These are phyloP conservation scores for Apostichopus californicus DNA, from an alignment of 35 echinoderm and acorn worm species.

Conservation along the genomic window DNA sequence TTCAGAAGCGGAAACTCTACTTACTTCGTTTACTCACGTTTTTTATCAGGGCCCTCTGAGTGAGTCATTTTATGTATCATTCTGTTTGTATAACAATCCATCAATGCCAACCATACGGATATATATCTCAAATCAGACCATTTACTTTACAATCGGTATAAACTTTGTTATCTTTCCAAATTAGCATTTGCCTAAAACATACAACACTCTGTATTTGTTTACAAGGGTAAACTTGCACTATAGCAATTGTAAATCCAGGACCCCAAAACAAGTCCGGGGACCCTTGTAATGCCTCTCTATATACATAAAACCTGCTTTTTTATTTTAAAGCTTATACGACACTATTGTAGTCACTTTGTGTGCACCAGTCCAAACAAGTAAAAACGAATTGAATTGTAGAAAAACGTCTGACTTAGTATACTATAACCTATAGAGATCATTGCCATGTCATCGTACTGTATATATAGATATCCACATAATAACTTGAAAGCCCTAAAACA, in stretches of 20 bases:
- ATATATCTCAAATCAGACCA: background rate
- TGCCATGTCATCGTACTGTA: too few species aligned
- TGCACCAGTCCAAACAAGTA: too few species aligned
- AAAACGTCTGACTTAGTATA: too few species aligned
- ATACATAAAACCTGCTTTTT: background rate
- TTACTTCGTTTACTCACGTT: background rate
- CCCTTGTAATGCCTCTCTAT: background rate
- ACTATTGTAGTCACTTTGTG: too few species aligned
- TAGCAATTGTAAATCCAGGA: background rate
- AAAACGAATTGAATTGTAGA: too few species aligned
- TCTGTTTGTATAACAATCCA: background rate
- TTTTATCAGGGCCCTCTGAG: background rate
- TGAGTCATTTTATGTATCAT: background rate
- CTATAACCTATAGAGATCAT: too few species aligned
- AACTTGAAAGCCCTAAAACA: too few species aligned
- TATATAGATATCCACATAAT: too few species aligned
- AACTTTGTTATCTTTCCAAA: background rate
- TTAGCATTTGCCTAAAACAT: background rate
- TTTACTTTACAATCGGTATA: background rate
- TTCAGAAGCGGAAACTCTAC: background rate
- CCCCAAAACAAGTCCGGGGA: background rate
- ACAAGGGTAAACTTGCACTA: background rate
- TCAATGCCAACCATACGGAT: background rate
- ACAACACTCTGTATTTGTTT: background rate
- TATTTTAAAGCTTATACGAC: background rate